Evolutionary conservation across 2,797 vertebrate species (phyloP), one percentile per base, ranked within the genome.

Genomic region (Characodon lateralis): DNA sequence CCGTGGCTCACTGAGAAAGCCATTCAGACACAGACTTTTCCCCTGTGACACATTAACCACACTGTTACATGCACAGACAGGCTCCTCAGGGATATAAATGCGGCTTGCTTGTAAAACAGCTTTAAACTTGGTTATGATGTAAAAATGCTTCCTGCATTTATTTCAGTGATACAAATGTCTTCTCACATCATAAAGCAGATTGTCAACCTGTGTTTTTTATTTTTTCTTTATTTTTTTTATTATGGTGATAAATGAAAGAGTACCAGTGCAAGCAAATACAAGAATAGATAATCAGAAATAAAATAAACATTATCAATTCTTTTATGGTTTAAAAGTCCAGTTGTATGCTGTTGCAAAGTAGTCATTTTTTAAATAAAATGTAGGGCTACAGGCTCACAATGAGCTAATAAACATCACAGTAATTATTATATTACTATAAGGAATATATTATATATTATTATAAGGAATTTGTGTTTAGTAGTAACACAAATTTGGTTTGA

Each of bases 31-130:
- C 83, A 68, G 72, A 69, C 28, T 28, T 7, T 22, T 55, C 85
- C 77, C 72, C 22, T 51, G 69, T 74, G 83, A 90, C 65, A 72
- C 84, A 83, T 89, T 65, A 87, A 73, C 74, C 43, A 65, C 73
- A 63, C 63, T 53, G 88, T 84, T 77, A 86, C 83, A 88, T 85
- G 85, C 83, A 82, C 86, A 83, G 83, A 79, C 87, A 87, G 86
- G 78, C 65, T 83, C 82, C 59, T 56, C 58, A 7, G 56, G 63
- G 61, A 73, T 71, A 22, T 63, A 77, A 83, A 89, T 66, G 53
- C 69, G 78, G 53, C 71, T 83, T 79, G 73, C 70, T 83, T 75
- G 51, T 79, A 56, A 71, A 66, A 72, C 73, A 69, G 59, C 77
- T 84, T 71, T 71, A 74, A 61, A 43, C 71, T 31, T 56, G 70